Conservation (phyloP, 2,888 invertebrate genomes). For the Ochropleura plecta region DNA sequence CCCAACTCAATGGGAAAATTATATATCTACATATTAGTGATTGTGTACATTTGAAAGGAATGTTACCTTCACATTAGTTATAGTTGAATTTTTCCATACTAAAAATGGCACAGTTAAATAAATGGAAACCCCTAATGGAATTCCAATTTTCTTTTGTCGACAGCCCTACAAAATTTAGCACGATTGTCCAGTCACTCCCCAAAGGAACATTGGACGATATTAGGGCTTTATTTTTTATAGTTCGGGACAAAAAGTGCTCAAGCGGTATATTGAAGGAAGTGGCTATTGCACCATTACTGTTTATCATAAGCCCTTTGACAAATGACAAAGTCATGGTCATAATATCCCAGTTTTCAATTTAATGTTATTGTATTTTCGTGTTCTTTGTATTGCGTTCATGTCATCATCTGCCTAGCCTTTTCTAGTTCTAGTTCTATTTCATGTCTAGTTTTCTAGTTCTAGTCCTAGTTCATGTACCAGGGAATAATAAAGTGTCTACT, state of each 20-base stretch:
- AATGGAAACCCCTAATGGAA: neutral
- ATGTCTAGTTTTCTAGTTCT: no score
- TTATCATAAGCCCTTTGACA: conserved; percentile 77
- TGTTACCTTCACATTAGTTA: no score
- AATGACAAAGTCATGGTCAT: conserved; percentile 38
- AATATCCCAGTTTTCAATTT: conserved; percentile 29
- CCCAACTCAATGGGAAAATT: no score
- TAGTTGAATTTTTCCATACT: neutral
- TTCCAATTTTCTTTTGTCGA: conserved; percentile 1
- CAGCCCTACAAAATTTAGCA: conserved; percentile 84
- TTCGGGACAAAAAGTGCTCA: conserved; percentile 87
- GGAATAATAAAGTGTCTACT: no score
- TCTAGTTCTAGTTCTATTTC: no score
- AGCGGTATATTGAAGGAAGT: conserved; percentile 85
- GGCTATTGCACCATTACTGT: conserved; percentile 79
- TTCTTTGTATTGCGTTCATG: neutral
- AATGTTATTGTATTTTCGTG: neutral
- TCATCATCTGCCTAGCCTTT: no score
- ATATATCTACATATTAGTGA: no score
- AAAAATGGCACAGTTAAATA: neutral
- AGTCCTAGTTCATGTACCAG: no score
- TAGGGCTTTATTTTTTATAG: conserved; percentile 91
- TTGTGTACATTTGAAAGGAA: no score
- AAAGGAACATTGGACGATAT: conserved; percentile 90
- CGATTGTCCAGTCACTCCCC: conserved; percentile 89